Evolutionary conservation across 2,113 vertebrate species (phyloP), one percentile per base, ranked within the genome.

Genomic region (Paratilapia polleni): DNA sequence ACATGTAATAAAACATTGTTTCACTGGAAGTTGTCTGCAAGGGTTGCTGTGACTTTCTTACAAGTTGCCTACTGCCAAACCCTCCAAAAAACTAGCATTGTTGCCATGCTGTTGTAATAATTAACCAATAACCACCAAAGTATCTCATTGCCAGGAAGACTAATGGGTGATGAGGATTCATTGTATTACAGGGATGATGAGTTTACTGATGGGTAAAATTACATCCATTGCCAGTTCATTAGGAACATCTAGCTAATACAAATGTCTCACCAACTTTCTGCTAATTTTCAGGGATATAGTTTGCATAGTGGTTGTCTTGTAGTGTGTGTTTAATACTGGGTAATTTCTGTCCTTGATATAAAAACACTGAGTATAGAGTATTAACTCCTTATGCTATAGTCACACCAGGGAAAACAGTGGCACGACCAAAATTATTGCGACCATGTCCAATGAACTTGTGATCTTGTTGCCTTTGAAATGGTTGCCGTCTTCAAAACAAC

Each of bases 1-100:
- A 78, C 78, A 87, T 85, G 77, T 83, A 92, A 91, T 93, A 93
- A 93, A 93, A 82, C 59, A 59, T 60, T 80, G 38, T 81, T 86
- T 87, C 34, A 81, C 36, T 85, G 41, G 61, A 85, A 28, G 19
- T n/a, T 78, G 58, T 31, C 57, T 78, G 26, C 47, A 34, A 49
- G 11, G 28, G 19, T 73, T 54, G 47, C 24, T 73, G 12, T 73
- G 26, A 73, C 19, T 73, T 70, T 47, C 14, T 17, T 77, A 24
- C 34, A 26, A 41, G 36, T 76, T 31, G 4, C 9, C 7, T 17
- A 3, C 22, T 19, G 3, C 56, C 15, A 59, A 59, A 77, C 56
- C 10, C 17, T 41, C 22, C 22, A 8, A 58, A 5, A 38, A 58
- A 19, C 8, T 22, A 19, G n/a, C 36, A 43, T 59, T 77, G 57